Conservation (phyloP, 1,140 invertebrate species). For the Drosophila lacteicornis region DNA sequence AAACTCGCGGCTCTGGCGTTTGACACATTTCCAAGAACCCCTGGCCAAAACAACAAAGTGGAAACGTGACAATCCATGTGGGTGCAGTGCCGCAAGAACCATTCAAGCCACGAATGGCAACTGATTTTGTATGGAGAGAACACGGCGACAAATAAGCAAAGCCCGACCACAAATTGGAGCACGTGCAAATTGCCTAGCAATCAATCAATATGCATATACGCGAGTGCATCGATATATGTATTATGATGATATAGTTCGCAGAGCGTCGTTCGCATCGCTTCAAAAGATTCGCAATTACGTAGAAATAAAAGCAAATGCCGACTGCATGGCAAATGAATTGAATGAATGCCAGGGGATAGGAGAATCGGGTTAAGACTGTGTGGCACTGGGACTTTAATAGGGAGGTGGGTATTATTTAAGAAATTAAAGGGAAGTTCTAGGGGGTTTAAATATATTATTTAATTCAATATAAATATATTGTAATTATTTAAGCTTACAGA, state of each 20-base stretch:
- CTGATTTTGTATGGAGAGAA: constrained; percentile 55
- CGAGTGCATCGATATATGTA: constrained; percentile 34
- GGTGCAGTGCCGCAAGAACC: constrained; percentile 25
- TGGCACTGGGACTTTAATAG: not conserved
- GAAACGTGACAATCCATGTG: constrained; percentile 55
- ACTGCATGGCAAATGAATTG: constrained; percentile 65
- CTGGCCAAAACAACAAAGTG: constrained; percentile 16
- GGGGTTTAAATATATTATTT: not conserved
- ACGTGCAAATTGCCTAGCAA: constrained; percentile 63
- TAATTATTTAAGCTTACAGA: not conserved
- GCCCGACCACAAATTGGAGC: constrained; percentile 59
- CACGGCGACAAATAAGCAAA: constrained; percentile 40
- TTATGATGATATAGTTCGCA: constrained; percentile 67
- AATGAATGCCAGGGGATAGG: constrained; percentile 23
- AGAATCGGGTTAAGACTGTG: constrained; percentile 4
- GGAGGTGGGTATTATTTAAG: not conserved
- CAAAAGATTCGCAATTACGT: constrained; percentile 69
- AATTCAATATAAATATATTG: not conserved
- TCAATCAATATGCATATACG: constrained; percentile 73
- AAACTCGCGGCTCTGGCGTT: constrained; percentile 34
- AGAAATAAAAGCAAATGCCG: constrained; percentile 74
- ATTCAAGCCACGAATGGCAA: not conserved
- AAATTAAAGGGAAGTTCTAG: not conserved
- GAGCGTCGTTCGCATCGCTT: constrained; percentile 57
- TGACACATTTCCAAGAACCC: constrained; percentile 46